Evolutionary conservation across 2,797 vertebrate genomes (phyloP), one percentile per base, ranked within the genome.

Genomic region (Rhincodon typus): DNA sequence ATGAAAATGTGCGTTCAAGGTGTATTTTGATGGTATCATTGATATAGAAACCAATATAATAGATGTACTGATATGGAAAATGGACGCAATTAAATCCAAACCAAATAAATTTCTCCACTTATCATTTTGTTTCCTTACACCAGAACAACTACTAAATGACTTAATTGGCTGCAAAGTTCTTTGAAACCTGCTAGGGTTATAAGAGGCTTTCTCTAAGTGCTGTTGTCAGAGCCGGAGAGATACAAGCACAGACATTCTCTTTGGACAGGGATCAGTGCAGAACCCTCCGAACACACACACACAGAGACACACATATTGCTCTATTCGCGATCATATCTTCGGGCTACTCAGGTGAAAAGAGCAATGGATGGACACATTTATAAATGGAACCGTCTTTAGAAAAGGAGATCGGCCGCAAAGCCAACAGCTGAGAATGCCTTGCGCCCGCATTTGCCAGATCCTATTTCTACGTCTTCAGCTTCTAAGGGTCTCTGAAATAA

Each of bases 401-500:
- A 67, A 93, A 93, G 42, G 90, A 69, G 34, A 69, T 25, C 7
- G n/a, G 90, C 19, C 23, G n/a, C 62, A 21, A 17, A 19, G 70
- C 94, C 70, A 77, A 95, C 94, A 95, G 94, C 94, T 95, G 94
- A 46, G 94, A 95, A 95, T 95, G 94, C 30, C 7, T 13, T 50
- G n/a, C 70, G 17, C 70, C 30, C 27, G 42, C 50, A 34, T 53
- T 77, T 12, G 42, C 69, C 53, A 77, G 94, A 95, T 95, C 72
- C 27, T 30, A 95, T 95, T 95, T 95, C 94, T 30, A 53, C 94
- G 70, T 57, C 94, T 95, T 95, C 70, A 95, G 94, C 70, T 95
- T 53, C 42, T n/a, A 42, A 46, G 46, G 94, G 53, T 77, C 30
- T 10, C 94, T 77, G 1, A 30, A 46, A 50, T 95, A 50, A 95